A percentile compares a stretch with the other conserved stretches of the same genome.
These are phyloP conservation scores for Ceyx erithaca DNA, from an alignment of 2,797 vertebrate genomes.

Conservation along the genomic window DNA sequence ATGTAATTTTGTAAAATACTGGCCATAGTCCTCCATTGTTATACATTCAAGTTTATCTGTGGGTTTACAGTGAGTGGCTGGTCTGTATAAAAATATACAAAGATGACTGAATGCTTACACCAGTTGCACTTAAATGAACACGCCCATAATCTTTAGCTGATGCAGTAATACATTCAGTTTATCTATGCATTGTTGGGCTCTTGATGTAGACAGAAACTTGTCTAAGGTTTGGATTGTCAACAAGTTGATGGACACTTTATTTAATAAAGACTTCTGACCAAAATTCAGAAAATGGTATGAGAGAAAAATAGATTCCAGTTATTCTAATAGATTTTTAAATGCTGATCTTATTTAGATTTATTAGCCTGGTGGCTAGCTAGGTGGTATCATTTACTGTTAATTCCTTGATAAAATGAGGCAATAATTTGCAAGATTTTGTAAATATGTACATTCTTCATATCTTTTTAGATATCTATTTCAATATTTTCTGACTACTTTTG, in stretches of 20 bases:
- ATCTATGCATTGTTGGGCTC: conserved; percentile 95
- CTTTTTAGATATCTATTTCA: conserved; percentile 85
- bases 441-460: conserved; percentile 84
- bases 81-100: conserved; percentile 68
- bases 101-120: conserved; percentile 79
- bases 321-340: conserved; percentile 77
- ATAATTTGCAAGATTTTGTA: conserved; percentile 96
- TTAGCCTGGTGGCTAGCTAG: conserved; percentile 77
- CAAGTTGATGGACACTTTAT: conserved; percentile 83
- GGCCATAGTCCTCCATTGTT: conserved; percentile 70
- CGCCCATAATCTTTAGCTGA: conserved; percentile 83
- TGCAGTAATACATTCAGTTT: conserved; percentile 90
- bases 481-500: conserved; percentile 85
- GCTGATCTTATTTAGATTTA: conserved; percentile 55
- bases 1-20: conserved; percentile 72
- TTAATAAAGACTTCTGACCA: conserved; percentile 84
- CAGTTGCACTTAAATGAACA: conserved; percentile 82
- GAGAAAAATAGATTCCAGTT: conserved; percentile 78
- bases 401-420: conserved; percentile 94
- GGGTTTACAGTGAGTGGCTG: conserved; percentile 77
- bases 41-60: conserved; percentile 58
- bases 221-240: conserved; percentile 81
- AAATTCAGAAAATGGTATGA: conserved; percentile 79
- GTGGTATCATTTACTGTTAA: conserved; percentile 88
- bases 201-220: conserved; percentile 77